Base-by-base conservation (phyloP, 2,888 invertebrate genomes). In the Embidobia sp. region DNA sequence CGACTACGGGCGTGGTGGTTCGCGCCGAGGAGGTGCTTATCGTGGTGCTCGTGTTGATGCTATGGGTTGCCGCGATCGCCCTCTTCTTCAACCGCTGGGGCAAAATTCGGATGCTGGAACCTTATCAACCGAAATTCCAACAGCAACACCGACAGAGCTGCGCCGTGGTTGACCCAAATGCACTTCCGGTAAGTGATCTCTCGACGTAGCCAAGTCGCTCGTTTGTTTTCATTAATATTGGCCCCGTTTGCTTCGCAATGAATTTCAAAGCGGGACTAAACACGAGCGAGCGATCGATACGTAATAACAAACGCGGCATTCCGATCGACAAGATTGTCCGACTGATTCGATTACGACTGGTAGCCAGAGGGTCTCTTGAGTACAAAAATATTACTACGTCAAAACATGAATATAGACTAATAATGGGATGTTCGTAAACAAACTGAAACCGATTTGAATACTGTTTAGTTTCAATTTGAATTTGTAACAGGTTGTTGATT, bases 81-180 rank as follows among this genome's bases (percentile, higher is more conserved):
- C 91, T 97, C 40, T 97, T 97, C 91, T 96, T 97, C 92, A 97
- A 97, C 90, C 94, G 97, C 79, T 97, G 97, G 97, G 97, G 97
- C 86, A 97, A 97, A 92, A 97, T 97, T 87, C 93, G 97, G 42
- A 97, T 97, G 96, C 91, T 97, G 82, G 92, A 97, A 81, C 97
- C 97, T 5, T 97, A 97, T 88, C 97, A 97, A 86, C 97, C 97
- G 96, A 96, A 96, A 90, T 97, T 96, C 87, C 95, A 95, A 85
- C 95, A 95, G 83, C 94, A 95, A 82, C 96, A 96, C 90, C 92
- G 96, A 81, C 93, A 94, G 46, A 87, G 87, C 79, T 87, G 86
- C 63, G 80, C 83, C 18, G 80, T 84, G 3, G 80, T 85, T 51
- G 87, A 87, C 13, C 77, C 82, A 42, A 83, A 80, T 57, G 80